Conservation (phyloP, 2,888 invertebrate species). For the Euplexia lucipara region DNA sequence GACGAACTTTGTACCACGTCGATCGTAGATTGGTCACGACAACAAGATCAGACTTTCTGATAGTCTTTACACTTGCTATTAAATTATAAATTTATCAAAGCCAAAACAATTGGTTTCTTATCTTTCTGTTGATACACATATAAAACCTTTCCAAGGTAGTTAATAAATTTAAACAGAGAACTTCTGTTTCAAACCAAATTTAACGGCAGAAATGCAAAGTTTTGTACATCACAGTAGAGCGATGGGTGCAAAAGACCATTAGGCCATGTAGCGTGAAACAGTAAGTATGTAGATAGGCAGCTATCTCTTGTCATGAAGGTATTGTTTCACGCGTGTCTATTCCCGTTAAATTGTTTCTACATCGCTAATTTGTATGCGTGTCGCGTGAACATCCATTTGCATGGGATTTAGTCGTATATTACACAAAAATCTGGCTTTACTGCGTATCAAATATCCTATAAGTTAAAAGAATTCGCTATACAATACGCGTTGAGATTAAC, state of each 20-base stretch:
- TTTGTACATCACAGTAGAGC: slow-evolving; percentile 12
- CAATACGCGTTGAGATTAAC: slow-evolving; percentile 31
- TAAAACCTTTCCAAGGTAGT: background rate
- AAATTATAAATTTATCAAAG: background rate
- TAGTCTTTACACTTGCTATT: slow-evolving; percentile 5
- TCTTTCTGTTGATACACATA: background rate
- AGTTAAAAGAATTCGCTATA: slow-evolving; percentile 11
- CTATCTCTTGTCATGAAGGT: background rate
- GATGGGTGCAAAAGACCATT: background rate
- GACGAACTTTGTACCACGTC: slow-evolving; percentile 14
- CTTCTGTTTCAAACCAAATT: slow-evolving; percentile 14
- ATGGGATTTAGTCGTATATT: slow-evolving; percentile 37
- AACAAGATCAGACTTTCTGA: slow-evolving; percentile 10
- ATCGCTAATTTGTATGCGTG: slow-evolving; percentile 48
- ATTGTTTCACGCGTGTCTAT: slow-evolving; percentile 23
- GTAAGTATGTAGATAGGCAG: background rate
- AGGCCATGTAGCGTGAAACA: background rate
- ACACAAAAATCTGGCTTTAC: slow-evolving; percentile 38
- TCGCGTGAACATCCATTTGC: slow-evolving; percentile 49
- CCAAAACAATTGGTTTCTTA: background rate
- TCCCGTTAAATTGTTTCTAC: slow-evolving; percentile 52
- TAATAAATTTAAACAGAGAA: background rate
- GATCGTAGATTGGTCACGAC: slow-evolving; percentile 38
- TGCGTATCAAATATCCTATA: slow-evolving; percentile 26
- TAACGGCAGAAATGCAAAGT: background rate